phyloP scores from a whole-genome alignment of 2,888 invertebrate species.

The Harpalus rubripes region DNA sequence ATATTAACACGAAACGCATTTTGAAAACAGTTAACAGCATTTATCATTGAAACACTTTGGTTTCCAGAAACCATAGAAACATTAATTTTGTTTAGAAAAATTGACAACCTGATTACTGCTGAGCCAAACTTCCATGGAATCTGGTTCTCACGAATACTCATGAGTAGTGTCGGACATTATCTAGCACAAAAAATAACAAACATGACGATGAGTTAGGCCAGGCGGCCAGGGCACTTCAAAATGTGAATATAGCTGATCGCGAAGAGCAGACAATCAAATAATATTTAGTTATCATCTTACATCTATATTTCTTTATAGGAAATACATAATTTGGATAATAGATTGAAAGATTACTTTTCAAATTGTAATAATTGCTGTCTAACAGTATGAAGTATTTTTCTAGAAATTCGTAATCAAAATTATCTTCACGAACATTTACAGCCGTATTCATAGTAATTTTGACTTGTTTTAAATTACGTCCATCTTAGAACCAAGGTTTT shows the following conservation, averaged over 20 bases:
- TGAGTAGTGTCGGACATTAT: conserved; percentile 46
- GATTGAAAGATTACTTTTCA: too few species aligned
- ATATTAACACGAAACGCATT: conserved; percentile 50
- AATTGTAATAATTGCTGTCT: too few species aligned
- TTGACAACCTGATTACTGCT: conserved; percentile 54
- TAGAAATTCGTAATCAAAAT: too few species aligned
- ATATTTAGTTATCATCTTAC: too few species aligned
- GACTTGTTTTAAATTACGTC: too few species aligned
- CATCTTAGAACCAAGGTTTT: too few species aligned
- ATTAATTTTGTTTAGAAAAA: conserved; percentile 56
- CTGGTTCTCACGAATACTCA: conserved; percentile 57
- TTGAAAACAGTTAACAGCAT: conserved; percentile 49
- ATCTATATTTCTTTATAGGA: too few species aligned
- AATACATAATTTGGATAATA: too few species aligned
- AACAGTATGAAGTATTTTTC: too few species aligned
- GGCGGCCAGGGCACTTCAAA: neutral
- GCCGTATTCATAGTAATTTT: too few species aligned
- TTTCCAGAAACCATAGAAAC: conserved; percentile 53
- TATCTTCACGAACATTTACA: too few species aligned
- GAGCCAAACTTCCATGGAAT: conserved; percentile 41
- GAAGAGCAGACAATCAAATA: too few species aligned
- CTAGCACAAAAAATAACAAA: conserved; percentile 21
- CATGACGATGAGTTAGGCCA: conserved; percentile 19
- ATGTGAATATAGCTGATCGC: neutral
- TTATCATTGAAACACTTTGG: conserved; percentile 57